Percentiles rank a stretch among this genome's conserved stretches.
These are phyloP conservation scores for Phoebastria nigripes DNA, from an alignment of 2,797 vertebrate species.

Conservation along the genomic window DNA sequence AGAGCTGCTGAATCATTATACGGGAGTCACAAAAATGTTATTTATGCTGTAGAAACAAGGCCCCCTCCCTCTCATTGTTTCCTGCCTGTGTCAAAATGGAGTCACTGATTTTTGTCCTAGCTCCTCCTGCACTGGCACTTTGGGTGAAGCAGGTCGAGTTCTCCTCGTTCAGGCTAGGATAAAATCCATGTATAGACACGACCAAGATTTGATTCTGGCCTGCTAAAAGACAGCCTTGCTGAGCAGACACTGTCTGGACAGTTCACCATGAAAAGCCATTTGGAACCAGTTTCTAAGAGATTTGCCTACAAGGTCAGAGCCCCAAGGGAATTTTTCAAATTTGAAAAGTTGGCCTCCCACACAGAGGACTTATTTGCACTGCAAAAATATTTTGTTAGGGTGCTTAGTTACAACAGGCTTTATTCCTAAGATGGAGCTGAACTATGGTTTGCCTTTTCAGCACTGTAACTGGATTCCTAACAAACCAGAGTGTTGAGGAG, in stretches of 20 bases:
- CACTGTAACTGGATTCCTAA: not conserved
- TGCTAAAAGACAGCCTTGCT: not conserved
- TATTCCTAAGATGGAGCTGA: conserved; percentile 2
- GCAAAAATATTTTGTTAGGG: not conserved
- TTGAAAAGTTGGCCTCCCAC: conserved; percentile 13
- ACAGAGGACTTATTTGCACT: not conserved
- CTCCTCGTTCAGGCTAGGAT: not conserved
- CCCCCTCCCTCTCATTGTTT: conserved; percentile 29
- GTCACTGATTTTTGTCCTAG: conserved; percentile 22
- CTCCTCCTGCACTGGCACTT: not conserved
- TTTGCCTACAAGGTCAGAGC: not conserved
- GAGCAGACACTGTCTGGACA: not conserved
- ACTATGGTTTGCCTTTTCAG: not conserved
- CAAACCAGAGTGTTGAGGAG: not conserved
- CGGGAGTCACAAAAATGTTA: conserved; percentile 32
- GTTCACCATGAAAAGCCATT: not conserved
- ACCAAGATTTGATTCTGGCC: not conserved
- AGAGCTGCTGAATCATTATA: conserved; percentile 67
- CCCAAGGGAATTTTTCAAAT: conserved; percentile 27
- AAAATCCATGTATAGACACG: not conserved
- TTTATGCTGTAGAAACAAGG: conserved; percentile 38
- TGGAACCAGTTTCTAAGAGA: not conserved
- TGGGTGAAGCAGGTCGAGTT: not conserved
- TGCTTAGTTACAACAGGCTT: not conserved
- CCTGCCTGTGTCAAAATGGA: conserved; percentile 46